Conservation (phyloP, 2,888 invertebrate genomes). For the Cheilosia variabilis region DNA sequence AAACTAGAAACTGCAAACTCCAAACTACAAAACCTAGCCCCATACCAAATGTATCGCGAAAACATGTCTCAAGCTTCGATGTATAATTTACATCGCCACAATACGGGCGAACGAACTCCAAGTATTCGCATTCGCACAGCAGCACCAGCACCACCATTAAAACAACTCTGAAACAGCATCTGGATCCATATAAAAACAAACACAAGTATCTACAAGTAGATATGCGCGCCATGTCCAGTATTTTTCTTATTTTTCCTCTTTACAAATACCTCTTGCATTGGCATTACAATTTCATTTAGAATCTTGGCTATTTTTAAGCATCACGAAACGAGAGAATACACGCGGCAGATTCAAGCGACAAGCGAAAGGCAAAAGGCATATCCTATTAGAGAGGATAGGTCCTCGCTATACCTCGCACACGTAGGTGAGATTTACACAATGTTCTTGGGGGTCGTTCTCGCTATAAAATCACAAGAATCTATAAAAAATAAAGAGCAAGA, state of each 20-base stretch:
- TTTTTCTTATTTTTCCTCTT: slow-evolving; percentile 14
- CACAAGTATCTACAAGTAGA: slow-evolving; percentile 52
- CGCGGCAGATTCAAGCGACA: slow-evolving; percentile 31
- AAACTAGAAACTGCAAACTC: slow-evolving; percentile 72
- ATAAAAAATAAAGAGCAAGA: slow-evolving; percentile 44
- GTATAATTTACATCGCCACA: slow-evolving; percentile 66
- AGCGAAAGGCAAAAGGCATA: slow-evolving; percentile 20
- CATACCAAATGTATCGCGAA: slow-evolving; percentile 70
- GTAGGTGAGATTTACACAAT: slow-evolving; percentile 76
- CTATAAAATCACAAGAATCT: slow-evolving; percentile 41
- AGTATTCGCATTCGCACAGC: slow-evolving; percentile 21
- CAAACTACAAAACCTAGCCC: slow-evolving; percentile 63
- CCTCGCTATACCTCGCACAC: slow-evolving; percentile 44
- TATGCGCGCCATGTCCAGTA: slow-evolving; percentile 55
- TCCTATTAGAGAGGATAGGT: slow-evolving; percentile 68
- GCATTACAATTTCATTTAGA: slow-evolving; percentile 75
- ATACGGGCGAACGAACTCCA: slow-evolving; percentile 68
- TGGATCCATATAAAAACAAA: slow-evolving; percentile 71
- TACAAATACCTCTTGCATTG: slow-evolving; percentile 65
- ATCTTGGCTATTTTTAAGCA: slow-evolving; percentile 67
- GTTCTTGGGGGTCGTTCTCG: slow-evolving; percentile 48
- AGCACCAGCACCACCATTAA: slow-evolving; percentile 32
- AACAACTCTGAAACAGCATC: slow-evolving; percentile 56
- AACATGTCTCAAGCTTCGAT: slow-evolving; percentile 63
- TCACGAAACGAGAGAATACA: slow-evolving; percentile 42